A percentile compares a stretch with the other conserved stretches of the same genome.
phyloP scores from a whole-genome alignment of 2,888 invertebrate species.

The Eulithis prunata region DNA sequence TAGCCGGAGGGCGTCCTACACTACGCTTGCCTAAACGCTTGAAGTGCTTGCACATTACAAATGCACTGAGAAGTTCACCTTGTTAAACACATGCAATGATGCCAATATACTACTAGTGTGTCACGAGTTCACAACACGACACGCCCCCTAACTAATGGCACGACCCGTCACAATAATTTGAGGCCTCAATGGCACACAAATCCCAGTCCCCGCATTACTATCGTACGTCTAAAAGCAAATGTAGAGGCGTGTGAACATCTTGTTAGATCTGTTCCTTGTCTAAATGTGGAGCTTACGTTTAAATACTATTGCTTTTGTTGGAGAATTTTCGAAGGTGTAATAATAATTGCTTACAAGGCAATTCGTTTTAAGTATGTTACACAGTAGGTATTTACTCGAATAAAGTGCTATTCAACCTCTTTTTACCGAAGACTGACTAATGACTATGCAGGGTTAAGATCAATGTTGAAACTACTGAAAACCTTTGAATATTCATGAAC shows the following conservation, averaged over 20 bases:
- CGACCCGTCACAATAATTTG: background rate
- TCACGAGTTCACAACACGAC: background rate
- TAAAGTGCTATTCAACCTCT: too few species aligned
- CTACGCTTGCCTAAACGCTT: too few species aligned
- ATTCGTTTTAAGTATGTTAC: background rate
- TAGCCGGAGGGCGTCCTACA: too few species aligned
- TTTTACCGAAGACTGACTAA: too few species aligned
- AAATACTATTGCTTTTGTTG: constrained; percentile 23
- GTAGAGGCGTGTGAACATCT: constrained; percentile 20
- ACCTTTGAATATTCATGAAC: too few species aligned
- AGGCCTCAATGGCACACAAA: background rate
- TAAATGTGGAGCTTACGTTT: constrained; percentile 11
- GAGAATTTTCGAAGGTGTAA: constrained; percentile 11
- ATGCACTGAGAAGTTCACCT: constrained; percentile 2
- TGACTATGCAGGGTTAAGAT: too few species aligned
- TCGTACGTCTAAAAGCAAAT: constrained; percentile 14
- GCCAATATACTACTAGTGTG: too few species aligned
- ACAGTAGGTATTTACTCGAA: too few species aligned
- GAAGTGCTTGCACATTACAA: too few species aligned
- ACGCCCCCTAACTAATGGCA: background rate
- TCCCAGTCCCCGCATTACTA: background rate
- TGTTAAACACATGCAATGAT: too few species aligned
- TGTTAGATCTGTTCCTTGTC: constrained; percentile 17
- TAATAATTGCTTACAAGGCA: constrained; percentile 15
- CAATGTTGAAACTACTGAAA: too few species aligned